Evolutionary conservation across 92 coral and sea anemone species (phyloP), one percentile per base, ranked within the genome.

Genomic region (Blastomussa wellsi): DNA sequence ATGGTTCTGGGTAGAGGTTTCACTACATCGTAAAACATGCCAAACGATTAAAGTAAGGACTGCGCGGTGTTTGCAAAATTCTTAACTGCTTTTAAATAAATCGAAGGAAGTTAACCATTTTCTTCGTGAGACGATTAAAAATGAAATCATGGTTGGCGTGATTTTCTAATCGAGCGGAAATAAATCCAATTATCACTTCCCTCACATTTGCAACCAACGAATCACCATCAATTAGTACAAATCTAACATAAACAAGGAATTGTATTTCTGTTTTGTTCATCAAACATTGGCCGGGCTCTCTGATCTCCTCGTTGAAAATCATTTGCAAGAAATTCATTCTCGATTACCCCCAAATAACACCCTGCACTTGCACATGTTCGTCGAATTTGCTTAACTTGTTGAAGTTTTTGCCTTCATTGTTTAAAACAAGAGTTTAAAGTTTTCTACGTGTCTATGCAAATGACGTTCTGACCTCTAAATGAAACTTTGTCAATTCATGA

Each of bases 401-500:
- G 8, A n/a, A 9, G 29, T 26, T 8, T 41, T 39, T 13, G 52
- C 69, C 42, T 7, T 38, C 55, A 17, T 29, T 26, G 2, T 35
- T 68, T 12, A 68, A 33, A 32, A 29, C 28, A 5, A 78, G 20
- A 78, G 38, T 32, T 55, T 2, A 36, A 62, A 19, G 38, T 39
- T 79, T 38, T 9, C 19, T 60, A 41, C 83, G 72, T 79, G 72
- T 31, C 36, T 62, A 39, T 39, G 53, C 55, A 64, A 79, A 79
- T 79, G 38, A 60, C 28, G 72, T 14, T 77, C 32, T 64, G 36
- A 79, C 83, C 83, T 79, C 39, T 79, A 37, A 44, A 59, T 28
- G 48, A 68, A 38, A 15, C 13, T 31, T 53, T 26, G 52, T 59
- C 51, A 42, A 16, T 44, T 2, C 82, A 22, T 26, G 72, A 22